Base-by-base conservation (phyloP, 2,113 vertebrate species). In the Zosterops lateralis region DNA sequence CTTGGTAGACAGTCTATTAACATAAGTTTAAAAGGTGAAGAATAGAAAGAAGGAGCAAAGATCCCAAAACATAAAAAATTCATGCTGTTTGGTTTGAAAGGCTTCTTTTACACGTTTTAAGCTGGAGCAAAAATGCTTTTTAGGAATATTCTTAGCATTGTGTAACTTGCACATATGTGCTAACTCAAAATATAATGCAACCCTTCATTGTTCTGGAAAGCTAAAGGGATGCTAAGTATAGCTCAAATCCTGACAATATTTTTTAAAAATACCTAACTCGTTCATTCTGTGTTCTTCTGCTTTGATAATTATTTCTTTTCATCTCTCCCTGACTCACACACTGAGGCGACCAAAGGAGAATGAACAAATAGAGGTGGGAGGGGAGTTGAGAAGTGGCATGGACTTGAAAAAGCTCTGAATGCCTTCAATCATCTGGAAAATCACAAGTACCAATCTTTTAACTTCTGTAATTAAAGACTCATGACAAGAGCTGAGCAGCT, bases 261-360 rank as follows among this genome's bases (percentile, higher is more conserved):
- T 96, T 92, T 76, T 2, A 4, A 92, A 61, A 94, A 83, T 86
- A 88, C 50, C 76, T 88, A n/a, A 80, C 86, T 92, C 24, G 38
- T 87, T 95, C 96, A 79, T 94, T 84, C 75, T 38, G 5, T 74
- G 60, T 88, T 90, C 90, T 93, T 95, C 75, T 96, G 82, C 83
- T 95, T 96, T 96, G 88, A 88, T 96, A 94, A 93, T 96, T 93
- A 67, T 86, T 96, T 95, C 93, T 96, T 96, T 96, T 96, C 92
- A 94, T 93, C 93, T 88, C 83, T 90, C 75, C 92, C 92, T 96
- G 96, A 96, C 95, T 96, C 95, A 95, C 72, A 79, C 56, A 92
- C 68, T 60, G 64, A 94, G 90, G 75, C 64, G 25, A 95, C 88
- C 88, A 90, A 84, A 96, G 83, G 85, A 96, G 92, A 95, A 95